Base-by-base conservation (phyloP, 2,888 invertebrate genomes). In the Agrochola lychnidis region DNA sequence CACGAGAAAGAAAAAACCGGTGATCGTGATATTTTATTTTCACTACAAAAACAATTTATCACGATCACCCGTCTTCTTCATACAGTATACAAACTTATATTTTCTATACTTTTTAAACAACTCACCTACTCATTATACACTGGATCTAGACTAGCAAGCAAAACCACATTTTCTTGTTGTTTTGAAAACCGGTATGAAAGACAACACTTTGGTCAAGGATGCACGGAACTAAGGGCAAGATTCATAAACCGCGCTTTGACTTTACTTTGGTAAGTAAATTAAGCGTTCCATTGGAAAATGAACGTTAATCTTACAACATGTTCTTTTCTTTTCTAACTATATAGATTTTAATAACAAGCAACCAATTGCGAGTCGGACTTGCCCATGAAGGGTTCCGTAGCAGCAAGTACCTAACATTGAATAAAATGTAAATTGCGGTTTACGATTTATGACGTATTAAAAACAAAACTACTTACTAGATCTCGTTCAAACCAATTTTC, bases 151-250 rank as follows among this genome's bases (percentile, higher is more conserved):
- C 61, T 40, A 22, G 30, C 9, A 12, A 70, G 14, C 25, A 22
- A 19, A 78, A 79, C 79, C 10, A 16, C 36, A 67, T 71, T 79
- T 62, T 19, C 56, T 56, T 10, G 42, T 73, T 63, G 51, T 64
- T 73, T 53, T 56, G 19, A 14, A 63, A 69, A 73, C 73, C n/a
- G 30, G 68, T 73, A 45, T 36, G 10, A 53, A 22, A 73, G 25
- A 19, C 45, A 0, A 56, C 14, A 56, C 30, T 16, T 30, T 51
- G 36, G 6, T 53, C 66, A 78, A 70, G 66, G 61, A 48, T 56
- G 30, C 19, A 66, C 9, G 36, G 16, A n/a, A 30, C 19, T 45
- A 2, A n/a, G 36, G n/a, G 25, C 4, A 14, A 48, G 22, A 67
- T 48, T 51, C 30, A 51, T 22, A 48, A 48, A 22, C 22, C 30